Conservation (phyloP, 2,888 invertebrate species). For the Drepanosiphum platanoidis region DNA sequence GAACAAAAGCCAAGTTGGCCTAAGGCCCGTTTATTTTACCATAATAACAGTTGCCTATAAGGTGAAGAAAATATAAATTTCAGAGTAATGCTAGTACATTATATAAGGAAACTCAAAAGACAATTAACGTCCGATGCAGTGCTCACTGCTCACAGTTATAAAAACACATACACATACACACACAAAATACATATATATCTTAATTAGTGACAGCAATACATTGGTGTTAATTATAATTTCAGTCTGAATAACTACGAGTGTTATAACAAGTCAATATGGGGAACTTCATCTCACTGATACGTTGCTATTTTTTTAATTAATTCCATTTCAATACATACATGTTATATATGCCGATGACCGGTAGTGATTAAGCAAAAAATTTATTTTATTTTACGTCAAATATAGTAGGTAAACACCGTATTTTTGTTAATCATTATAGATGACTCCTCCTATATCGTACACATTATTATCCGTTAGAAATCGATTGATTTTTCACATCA, state of each 20-base stretch:
- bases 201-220: not conserved
- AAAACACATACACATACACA: not conserved
- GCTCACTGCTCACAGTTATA: not conserved
- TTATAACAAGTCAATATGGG: no score
- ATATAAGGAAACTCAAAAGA: not conserved
- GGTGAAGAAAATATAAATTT: conserved; percentile 3
- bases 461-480: conserved; percentile 37
- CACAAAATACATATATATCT: no score
- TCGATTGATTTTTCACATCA: conserved; percentile 42
- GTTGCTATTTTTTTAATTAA: no score
- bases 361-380: not conserved
- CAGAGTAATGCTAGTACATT: not conserved
- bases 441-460: not conserved
- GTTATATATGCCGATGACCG: not conserved
- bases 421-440: not conserved
- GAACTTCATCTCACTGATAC: no score
- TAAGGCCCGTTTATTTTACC: conserved; percentile 45
- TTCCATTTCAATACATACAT: no score
- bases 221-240: not conserved
- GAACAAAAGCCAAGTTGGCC: conserved; percentile 59
- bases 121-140: conserved; percentile 13
- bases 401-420: not conserved
- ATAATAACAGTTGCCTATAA: conserved; percentile 2
- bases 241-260: no score
- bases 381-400: not conserved